These are phyloP conservation scores for Ptiloglossa arizonensis DNA, from an alignment of 1,140 invertebrate species.

Conservation along the genomic window DNA sequence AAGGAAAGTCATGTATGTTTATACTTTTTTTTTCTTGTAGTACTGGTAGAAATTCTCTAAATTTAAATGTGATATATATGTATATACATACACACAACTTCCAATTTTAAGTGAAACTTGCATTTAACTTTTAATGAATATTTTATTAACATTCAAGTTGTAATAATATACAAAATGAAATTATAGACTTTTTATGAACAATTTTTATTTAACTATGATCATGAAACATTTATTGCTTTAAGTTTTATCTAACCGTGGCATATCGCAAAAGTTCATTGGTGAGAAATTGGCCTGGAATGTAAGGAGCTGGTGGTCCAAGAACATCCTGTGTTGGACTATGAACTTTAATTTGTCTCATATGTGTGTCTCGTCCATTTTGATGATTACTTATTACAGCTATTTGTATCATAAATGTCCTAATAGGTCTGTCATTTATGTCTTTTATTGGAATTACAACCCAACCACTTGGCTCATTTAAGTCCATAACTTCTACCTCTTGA, in stretches of 20 bases:
- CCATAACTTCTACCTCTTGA: conserved; percentile 97
- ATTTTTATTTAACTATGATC: conserved; percentile 23
- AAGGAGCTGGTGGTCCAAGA: conserved; percentile 86
- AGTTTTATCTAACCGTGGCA: conserved; percentile 87
- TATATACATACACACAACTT: background rate
- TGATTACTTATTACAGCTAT: conserved; percentile 99
- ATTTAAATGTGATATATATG: background rate
- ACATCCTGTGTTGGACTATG: conserved; percentile 93
- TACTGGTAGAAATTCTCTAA: background rate
- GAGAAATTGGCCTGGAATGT: conserved; percentile 89
- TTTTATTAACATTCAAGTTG: conserved; percentile 8
- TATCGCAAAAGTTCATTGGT: conserved; percentile 92
- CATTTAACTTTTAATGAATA: background rate
- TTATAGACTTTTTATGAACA: conserved; percentile 3
- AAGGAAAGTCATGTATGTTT: conserved; percentile 37
- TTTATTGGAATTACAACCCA: conserved; percentile 97
- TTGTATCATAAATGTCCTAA: conserved; percentile 98
- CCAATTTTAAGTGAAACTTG: background rate
- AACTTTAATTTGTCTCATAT: conserved; percentile 98
- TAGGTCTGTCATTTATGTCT: conserved; percentile 92
- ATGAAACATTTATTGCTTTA: background rate
- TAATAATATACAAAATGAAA: conserved; percentile 14
- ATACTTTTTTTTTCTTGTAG: conserved; percentile 52
- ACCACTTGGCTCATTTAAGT: conserved; percentile 96
- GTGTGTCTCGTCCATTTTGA: conserved; percentile 98